These are phyloP conservation scores for Numida meleagris DNA, from an alignment of 2,113 vertebrate species.

Conservation along the genomic window DNA sequence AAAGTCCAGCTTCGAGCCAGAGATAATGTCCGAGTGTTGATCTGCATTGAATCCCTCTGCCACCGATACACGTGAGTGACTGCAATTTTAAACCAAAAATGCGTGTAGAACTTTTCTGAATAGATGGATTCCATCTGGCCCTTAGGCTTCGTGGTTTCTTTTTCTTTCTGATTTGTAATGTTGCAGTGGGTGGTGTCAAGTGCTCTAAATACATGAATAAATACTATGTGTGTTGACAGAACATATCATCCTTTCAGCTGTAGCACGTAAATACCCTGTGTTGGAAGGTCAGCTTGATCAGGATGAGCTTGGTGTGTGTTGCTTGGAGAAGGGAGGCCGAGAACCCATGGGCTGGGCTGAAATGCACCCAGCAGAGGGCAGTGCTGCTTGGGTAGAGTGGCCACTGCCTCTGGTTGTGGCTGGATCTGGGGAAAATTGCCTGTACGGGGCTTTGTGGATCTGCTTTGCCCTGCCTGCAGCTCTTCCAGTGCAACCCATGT, in stretches of 20 bases:
- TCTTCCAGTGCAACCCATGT: not conserved
- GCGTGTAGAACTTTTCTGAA: not conserved
- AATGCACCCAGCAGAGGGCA: slow-evolving; percentile 22
- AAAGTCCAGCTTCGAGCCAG: slow-evolving; percentile 84
- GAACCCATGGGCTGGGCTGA: not conserved
- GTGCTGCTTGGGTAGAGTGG: not conserved
- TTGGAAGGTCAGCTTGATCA: not conserved
- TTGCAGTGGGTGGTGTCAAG: not conserved
- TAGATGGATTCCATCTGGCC: not conserved
- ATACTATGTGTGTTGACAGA: not conserved
- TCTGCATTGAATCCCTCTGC: slow-evolving; percentile 95
- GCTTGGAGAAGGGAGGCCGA: not conserved
- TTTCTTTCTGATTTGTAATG: not conserved
- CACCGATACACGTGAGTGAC: slow-evolving; percentile 89
- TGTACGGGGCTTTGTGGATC: not conserved
- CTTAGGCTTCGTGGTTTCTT: not conserved
- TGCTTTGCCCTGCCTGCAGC: not conserved
- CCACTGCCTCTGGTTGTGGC: not conserved
- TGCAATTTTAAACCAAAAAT: not conserved
- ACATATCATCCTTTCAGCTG: not conserved
- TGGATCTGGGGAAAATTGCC: not conserved
- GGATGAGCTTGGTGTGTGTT: not conserved
- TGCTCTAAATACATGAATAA: not conserved
- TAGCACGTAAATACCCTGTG: not conserved
- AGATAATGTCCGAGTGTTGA: slow-evolving; percentile 87